Evolutionary conservation across 2,113 vertebrate species (phyloP), one percentile per base, ranked within the genome.

Genomic region (Bostrychus sinensis): DNA sequence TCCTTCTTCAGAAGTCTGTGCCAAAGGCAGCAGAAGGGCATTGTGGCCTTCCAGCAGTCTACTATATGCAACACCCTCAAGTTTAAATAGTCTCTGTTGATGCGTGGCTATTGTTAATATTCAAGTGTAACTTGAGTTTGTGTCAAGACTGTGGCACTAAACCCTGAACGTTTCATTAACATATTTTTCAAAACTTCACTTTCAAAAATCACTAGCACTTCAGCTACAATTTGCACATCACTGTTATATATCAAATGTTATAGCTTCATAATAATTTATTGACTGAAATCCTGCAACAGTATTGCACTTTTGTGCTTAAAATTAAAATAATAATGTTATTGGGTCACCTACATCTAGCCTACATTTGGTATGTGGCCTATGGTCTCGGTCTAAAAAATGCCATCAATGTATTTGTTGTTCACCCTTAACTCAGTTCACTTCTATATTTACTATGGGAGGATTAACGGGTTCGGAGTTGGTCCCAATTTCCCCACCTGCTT

Each of bases 371-470:
- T 14, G 23, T 46, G 5, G 23, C 3, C 19, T 11, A 11, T 11
- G 17, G 17, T 22, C 1, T 20, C 56, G 9, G 28, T 63, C 14
- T 65, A 16, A 72, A 78, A 65, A 61, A 80, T 73, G 64, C 54
- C 8, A 70, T 66, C 66, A 79, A 77, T 78, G 69, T 57, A 75
- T 66, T 69, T 34, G 55, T 61, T 51, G 72, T 65, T 78, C 73
- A 63, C 51, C 56, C 64, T 77, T 54, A 78, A 80, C 78, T 75
- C 70, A 64, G 32, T 83, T 63, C 57, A 71, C 62, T 41, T 89
- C 84, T 89, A 86, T 89, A 92, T 92, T 87, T 91, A 88, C 85
- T 68, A 81, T 66, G 63, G 76, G 83, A 68, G 86, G 88, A 89
- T 92, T 91, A 91, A 9, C 76, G 81, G 23, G 75, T 82, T 83